Evolutionary conservation across 1,140 invertebrate genomes (phyloP), one percentile per base, ranked within the genome.

Genomic region (Pogonus chalceus): DNA sequence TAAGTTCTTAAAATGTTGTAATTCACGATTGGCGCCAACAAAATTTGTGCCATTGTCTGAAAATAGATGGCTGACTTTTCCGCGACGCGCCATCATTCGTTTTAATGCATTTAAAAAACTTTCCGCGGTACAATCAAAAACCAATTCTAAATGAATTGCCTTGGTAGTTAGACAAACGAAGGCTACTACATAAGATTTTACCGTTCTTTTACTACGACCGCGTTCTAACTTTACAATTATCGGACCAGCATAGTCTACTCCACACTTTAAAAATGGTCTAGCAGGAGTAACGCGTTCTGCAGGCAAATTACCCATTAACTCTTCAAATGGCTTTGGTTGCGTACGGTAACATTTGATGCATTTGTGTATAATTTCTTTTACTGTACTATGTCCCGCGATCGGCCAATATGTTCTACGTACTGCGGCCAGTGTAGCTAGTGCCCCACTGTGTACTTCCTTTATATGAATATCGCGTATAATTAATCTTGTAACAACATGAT

Each of bases 141-240:
- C 59, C 1, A 63, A 31, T 50, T 72, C 67, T 14, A 72, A 26
- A 52, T 69, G 65, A 12, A 65, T 52, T 7, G 63, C 62, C 26
- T 62, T 63, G 0, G 56, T 52, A 18, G 52, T 12, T 55, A 53
- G 53, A 49, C 56, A 57, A 18, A 56, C 48, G 20, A 50, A 57
- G 24, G 52, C 0, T 39, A 47, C 43, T 10, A 51, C 20, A 49
- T 62, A 61, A 37, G 46, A 35, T 56, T 62, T 64, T 47, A 54
- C 14, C 18, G 59, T 18, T 53, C 54, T 63, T 9, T 55, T 52
- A 4, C 60, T 62, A 39, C 61, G 16, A 1, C 60, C 63, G 4
- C 54, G 58, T 0, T 23, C 35, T 20, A 60, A 46, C 24, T 61
- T 58, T 43, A 64, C 54, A 24, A 52, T 46, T 48, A 68, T 49